A percentile compares a stretch with the other conserved stretches of the same genome.
Conservation (phyloP, 2,888 invertebrate genomes). For the Phengaris alcon region DNA sequence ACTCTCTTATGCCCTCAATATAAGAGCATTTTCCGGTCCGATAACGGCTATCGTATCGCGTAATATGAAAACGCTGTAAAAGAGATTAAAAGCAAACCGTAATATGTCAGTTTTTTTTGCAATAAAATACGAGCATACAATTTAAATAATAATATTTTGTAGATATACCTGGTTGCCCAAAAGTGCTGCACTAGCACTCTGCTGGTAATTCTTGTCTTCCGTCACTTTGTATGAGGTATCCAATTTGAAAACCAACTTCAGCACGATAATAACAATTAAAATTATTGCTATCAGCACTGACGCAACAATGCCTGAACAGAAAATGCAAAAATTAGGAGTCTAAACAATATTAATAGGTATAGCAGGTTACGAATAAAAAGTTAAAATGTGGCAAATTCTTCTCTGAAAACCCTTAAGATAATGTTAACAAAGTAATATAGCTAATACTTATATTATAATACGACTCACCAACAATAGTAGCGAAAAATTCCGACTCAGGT, state of each 20-base stretch:
- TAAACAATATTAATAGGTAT: too few species aligned
- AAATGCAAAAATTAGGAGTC: background rate
- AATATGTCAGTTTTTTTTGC: background rate
- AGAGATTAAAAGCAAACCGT: background rate
- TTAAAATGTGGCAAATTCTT: too few species aligned
- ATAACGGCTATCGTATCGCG: too few species aligned
- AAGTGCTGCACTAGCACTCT: constrained; percentile 89
- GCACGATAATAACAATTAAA: constrained; percentile 91
- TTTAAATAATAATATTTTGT: too few species aligned
- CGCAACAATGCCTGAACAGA: constrained; percentile 84
- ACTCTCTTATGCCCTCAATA: too few species aligned
- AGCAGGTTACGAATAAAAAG: too few species aligned
- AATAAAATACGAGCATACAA: background rate
- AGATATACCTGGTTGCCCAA: constrained; percentile 79
- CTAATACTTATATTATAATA: too few species aligned
- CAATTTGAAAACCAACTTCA: constrained; percentile 89
- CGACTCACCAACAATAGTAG: constrained; percentile 70
- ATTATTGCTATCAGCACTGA: constrained; percentile 94
- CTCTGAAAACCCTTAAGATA: too few species aligned
- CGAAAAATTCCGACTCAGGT: constrained; percentile 72
- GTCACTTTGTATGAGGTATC: constrained; percentile 97
- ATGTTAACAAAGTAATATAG: too few species aligned
- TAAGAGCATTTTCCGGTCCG: too few species aligned
- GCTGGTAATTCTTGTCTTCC: constrained; percentile 87
- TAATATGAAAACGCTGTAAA: too few species aligned